Percentiles rank a stretch among this genome's conserved stretches.
These are phyloP conservation scores for Mormyrus hasselquistii DNA, from an alignment of 2,797 vertebrate species.

Conservation along the genomic window DNA sequence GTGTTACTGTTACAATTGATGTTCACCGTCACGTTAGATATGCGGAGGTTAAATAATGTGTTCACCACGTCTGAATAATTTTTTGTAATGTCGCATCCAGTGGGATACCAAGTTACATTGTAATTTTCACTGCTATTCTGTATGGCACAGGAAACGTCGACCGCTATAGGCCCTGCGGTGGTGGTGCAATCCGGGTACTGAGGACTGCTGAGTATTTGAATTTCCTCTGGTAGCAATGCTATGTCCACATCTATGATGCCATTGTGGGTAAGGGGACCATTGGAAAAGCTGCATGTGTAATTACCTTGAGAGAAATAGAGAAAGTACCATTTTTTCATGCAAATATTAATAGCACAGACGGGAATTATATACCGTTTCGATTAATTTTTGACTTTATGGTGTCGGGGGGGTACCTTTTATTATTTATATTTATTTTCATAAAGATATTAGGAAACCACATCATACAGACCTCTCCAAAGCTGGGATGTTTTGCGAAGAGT, in stretches of 20 bases:
- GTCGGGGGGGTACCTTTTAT: not conserved
- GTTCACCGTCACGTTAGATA: fast-evolving
- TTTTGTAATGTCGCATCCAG: fast-evolving
- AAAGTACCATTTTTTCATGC: not conserved
- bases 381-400: not conserved
- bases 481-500: fast-evolving
- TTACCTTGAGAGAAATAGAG: slow-evolving; percentile 39
- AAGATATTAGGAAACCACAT: not conserved
- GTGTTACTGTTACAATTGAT: fast-evolving
- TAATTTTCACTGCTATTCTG: slow-evolving; percentile 26
- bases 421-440: not conserved
- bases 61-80: not conserved
- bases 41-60: fast-evolving
- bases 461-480: slow-evolving; percentile 50
- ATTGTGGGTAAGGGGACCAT: not conserved
- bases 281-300: slow-evolving; percentile 43
- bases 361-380: not conserved
- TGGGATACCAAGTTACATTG: not conserved
- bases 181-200: slow-evolving; percentile 38
- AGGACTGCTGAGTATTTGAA: not conserved
- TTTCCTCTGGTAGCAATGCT: slow-evolving; percentile 38
- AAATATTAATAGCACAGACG: not conserved
- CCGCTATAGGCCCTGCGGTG: fast-evolving
- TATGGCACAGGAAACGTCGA: slow-evolving; percentile 28
- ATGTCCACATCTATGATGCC: slow-evolving; percentile 43